These are phyloP conservation scores for Equus przewalskii DNA, from an alignment of 2,113 vertebrate species.

Conservation along the genomic window DNA sequence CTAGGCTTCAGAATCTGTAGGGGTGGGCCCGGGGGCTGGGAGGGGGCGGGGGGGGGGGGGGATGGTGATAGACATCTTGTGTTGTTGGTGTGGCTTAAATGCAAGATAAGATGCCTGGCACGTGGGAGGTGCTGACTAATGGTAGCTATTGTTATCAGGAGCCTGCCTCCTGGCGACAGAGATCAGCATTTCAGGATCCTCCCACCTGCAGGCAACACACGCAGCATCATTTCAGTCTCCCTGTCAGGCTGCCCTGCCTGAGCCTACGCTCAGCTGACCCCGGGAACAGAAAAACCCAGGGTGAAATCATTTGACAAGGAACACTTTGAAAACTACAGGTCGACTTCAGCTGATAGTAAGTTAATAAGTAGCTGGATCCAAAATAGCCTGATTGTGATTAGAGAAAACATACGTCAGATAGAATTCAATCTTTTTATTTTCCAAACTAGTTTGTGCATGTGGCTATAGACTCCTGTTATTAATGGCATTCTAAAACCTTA, in stretches of 20 bases:
- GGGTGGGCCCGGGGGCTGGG: too few species aligned
- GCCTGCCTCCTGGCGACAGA: not conserved
- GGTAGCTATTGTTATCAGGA: not conserved
- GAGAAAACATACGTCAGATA: not conserved
- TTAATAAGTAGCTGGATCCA: not conserved
- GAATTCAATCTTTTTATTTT: slow-evolving; percentile 19
- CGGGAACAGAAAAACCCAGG: not conserved
- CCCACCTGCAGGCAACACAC: not conserved
- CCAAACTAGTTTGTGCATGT: not conserved
- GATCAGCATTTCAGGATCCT: not conserved
- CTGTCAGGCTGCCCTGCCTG: not conserved
- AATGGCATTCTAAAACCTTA: not conserved
- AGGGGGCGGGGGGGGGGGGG: not conserved
- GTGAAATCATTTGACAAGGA: not conserved
- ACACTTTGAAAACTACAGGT: not conserved
- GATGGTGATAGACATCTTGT: not conserved
- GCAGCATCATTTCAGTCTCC: not conserved
- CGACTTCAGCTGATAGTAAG: not conserved
- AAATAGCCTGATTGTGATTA: not conserved
- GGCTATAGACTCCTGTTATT: not conserved
- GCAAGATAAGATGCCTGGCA: not conserved
- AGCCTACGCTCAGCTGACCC: not conserved
- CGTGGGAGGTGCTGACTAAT: not conserved
- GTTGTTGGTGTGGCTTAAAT: not conserved
- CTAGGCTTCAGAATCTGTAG: not conserved